A percentile compares a stretch with the other conserved stretches of the same genome.
Evolutionary conservation across 2,888 invertebrate species (phyloP).

Genomic region (Sialis fuliginosa): DNA sequence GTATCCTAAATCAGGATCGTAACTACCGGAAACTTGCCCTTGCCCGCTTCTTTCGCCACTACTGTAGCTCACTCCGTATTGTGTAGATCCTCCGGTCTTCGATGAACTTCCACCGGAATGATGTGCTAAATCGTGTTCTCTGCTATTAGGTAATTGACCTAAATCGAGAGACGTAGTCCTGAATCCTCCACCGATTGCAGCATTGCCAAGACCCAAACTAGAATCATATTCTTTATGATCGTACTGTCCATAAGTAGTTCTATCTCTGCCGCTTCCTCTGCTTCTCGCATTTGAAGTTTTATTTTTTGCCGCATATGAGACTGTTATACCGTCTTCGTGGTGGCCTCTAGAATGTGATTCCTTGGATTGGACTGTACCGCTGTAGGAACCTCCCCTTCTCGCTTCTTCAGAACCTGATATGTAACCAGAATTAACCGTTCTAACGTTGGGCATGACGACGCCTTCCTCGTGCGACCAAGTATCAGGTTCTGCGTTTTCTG

Average conservation of each 20-base stretch:
- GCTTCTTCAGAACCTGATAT: too few species aligned
- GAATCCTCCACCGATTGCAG: conserved; percentile 16
- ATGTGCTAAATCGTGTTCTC: background rate
- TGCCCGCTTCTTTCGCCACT: conserved; percentile 4
- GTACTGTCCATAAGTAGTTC: conserved; percentile 8
- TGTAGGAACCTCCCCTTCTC: too few species aligned
- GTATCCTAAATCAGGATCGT: conserved; percentile 8
- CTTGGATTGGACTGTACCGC: too few species aligned
- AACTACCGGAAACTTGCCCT: conserved; percentile 1
- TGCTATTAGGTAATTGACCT: conserved; percentile 6
- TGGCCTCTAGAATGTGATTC: too few species aligned
- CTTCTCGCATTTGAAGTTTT: background rate
- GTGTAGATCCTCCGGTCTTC: conserved; percentile 1
- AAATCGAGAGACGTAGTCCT: conserved; percentile 16
- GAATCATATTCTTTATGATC: conserved; percentile 4
- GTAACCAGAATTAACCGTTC: too few species aligned
- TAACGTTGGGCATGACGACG: too few species aligned
- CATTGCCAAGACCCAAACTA: conserved; percentile 9
- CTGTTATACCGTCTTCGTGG: background rate
- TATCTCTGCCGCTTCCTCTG: conserved; percentile 9
- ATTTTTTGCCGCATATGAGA: background rate
- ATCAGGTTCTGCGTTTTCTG: too few species aligned
- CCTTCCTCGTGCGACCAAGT: too few species aligned
- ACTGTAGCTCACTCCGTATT: conserved; percentile 3
- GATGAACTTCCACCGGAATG: background rate